A percentile compares a stretch with the other conserved stretches of the same genome.
Evolutionary conservation across 2,113 vertebrate genomes (phyloP).

Genomic region (Chionomys nivalis): DNA sequence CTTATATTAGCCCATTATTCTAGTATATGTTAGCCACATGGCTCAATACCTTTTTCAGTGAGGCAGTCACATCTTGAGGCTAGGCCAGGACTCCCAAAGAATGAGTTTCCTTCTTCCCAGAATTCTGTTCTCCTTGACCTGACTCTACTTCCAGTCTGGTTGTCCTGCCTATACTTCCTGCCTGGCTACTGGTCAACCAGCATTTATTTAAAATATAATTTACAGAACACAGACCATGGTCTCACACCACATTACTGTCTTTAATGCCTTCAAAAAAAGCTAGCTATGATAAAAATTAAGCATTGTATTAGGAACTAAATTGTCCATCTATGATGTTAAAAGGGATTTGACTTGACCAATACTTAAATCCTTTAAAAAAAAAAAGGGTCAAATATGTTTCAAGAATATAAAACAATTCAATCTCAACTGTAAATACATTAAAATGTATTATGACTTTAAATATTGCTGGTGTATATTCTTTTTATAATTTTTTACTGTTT

Average conservation of each 20-base stretch:
- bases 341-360: background rate
- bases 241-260: background rate
- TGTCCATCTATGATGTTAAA: background rate
- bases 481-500: background rate
- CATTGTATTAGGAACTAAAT: background rate
- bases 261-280: constrained; percentile 9
- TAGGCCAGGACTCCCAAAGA: too few species aligned
- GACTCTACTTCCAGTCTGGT: too few species aligned
- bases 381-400: background rate
- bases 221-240: too few species aligned
- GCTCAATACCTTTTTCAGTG: too few species aligned
- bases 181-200: too few species aligned
- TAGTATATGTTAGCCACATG: too few species aligned
- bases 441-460: background rate
- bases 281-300: constrained; percentile 9
- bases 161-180: too few species aligned
- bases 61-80: too few species aligned
- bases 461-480: background rate
- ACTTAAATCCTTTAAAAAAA: constrained; percentile 12
- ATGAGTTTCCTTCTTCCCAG: too few species aligned
- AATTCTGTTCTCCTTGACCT: too few species aligned
- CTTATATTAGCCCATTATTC: too few species aligned
- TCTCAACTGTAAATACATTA: background rate
- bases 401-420: background rate
- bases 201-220: too few species aligned